Percentiles rank a stretch among this genome's conserved stretches.
phyloP scores from a whole-genome alignment of 1,140 invertebrate genomes.

The Hyles euphorbiae region DNA sequence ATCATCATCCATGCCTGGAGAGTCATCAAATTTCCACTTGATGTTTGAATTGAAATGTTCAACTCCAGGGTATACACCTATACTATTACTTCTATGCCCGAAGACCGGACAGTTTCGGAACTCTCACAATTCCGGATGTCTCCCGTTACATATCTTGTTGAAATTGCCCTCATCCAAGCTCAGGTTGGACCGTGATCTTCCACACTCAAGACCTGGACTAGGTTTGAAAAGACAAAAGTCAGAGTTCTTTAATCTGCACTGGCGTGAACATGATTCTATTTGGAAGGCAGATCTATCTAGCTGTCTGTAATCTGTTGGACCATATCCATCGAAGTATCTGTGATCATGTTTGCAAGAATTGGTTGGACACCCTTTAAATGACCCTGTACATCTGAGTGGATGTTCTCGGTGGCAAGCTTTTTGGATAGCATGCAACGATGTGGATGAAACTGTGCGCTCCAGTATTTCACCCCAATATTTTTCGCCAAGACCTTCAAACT shows the following conservation, averaged over 20 bases:
- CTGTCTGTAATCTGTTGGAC: conserved; percentile 61
- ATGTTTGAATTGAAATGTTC: conserved; percentile 71
- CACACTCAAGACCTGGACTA: conserved; percentile 53
- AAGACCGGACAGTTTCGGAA: conserved; percentile 69
- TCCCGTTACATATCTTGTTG: conserved; percentile 66
- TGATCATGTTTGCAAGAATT: conserved; percentile 55
- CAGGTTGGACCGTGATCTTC: conserved; percentile 67
- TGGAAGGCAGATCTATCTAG: conserved; percentile 68
- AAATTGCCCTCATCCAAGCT: conserved; percentile 72
- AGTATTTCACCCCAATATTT: conserved; percentile 87
- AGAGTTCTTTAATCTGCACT: conserved; percentile 66
- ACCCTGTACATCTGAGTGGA: conserved; percentile 59
- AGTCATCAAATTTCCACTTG: conserved; percentile 69
- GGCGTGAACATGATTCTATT: conserved; percentile 68
- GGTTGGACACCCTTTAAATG: conserved; percentile 65
- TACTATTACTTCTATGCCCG: conserved; percentile 73
- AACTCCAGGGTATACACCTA: conserved; percentile 62
- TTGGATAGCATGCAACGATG: conserved; percentile 80
- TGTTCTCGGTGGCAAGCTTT: conserved; percentile 71
- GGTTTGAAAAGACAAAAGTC: conserved; percentile 69
- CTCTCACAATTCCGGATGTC: conserved; percentile 74
- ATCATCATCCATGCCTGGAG: conserved; percentile 52
- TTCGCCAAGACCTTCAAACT: conserved; percentile 83
- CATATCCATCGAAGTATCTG: conserved; percentile 68
- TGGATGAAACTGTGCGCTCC: conserved; percentile 82